Evolutionary conservation across 2,797 vertebrate genomes (phyloP).

Genomic region (Podarcis lilfordi): DNA sequence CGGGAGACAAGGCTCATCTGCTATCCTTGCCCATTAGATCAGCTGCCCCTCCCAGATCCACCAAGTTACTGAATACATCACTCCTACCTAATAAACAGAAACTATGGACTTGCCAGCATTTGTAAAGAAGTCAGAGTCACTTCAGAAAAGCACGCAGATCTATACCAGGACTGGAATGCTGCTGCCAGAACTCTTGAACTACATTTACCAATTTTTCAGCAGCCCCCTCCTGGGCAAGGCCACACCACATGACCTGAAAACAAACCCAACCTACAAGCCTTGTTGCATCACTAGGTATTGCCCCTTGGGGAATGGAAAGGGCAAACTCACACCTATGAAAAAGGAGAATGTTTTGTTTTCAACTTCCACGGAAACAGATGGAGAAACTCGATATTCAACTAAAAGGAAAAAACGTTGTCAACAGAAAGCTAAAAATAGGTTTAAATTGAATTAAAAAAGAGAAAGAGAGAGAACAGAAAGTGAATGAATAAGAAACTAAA

Average conservation of each 20-base stretch:
- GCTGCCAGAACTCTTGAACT: background rate
- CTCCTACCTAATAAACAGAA: background rate
- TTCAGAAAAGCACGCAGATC: background rate
- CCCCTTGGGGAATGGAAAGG: conserved; percentile 63
- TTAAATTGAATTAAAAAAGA: conserved; percentile 86
- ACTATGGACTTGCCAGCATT: background rate
- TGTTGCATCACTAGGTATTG: conserved; percentile 27
- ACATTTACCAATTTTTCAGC: conserved; percentile 3
- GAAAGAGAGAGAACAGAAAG: conserved; percentile 99
- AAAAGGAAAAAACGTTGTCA: conserved; percentile 88
- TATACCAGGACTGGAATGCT: background rate
- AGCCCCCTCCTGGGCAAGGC: background rate
- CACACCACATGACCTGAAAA: background rate
- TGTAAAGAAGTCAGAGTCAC: background rate
- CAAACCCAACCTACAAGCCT: conserved; percentile 21
- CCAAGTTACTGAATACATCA: background rate
- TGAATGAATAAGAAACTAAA: conserved; percentile 99
- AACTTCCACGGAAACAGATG: conserved; percentile 88
- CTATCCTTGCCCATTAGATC: conserved; percentile 25
- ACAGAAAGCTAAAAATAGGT: conserved; percentile 88
- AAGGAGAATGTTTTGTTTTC: conserved; percentile 82
- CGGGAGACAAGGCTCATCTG: background rate
- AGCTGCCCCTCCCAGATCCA: background rate
- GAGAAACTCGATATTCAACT: conserved; percentile 88
- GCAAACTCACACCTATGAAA: conserved; percentile 77